Percentiles rank a stretch among this genome's conserved stretches.
These are phyloP conservation scores for Hemicordylus capensis DNA, from an alignment of 2,113 vertebrate species.

Conservation along the genomic window DNA sequence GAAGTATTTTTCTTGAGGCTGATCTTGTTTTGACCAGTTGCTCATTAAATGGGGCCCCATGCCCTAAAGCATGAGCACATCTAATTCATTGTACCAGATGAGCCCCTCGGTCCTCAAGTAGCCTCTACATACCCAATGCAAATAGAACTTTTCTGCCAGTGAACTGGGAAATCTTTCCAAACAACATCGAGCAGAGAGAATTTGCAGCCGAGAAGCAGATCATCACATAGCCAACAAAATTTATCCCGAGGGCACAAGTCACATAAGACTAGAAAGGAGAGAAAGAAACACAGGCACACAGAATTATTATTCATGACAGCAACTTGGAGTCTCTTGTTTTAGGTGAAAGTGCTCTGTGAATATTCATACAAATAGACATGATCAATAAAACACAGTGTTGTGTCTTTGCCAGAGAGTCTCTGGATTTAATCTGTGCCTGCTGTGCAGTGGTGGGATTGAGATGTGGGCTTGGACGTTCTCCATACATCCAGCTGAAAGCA, in stretches of 20 bases:
- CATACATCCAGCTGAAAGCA: not conserved
- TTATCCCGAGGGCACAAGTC: constrained; percentile 93
- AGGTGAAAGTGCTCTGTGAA: constrained; percentile 21
- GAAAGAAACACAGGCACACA: not conserved
- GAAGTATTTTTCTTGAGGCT: not conserved
- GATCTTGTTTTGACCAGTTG: constrained; percentile 1
- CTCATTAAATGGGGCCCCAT: not conserved
- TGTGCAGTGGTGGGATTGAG: not conserved
- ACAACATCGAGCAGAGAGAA: constrained; percentile 83
- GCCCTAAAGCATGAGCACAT: rapidly evolving
- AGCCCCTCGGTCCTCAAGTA: not conserved
- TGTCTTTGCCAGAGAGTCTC: not conserved
- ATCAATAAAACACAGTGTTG: constrained; percentile 30
- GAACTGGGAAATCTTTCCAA: constrained; percentile 83
- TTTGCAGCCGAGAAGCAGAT: constrained; percentile 91
- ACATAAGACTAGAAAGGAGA: constrained; percentile 81
- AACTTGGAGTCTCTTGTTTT: not conserved
- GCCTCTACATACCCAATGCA: constrained; percentile 80
- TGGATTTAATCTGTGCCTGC: not conserved
- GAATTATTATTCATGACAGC: not conserved
- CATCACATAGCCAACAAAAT: constrained; percentile 87
- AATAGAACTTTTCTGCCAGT: constrained; percentile 83
- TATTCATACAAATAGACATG: not conserved
- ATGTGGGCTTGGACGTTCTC: not conserved
- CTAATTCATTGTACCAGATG: not conserved